A percentile compares a stretch with the other conserved stretches of the same genome.
phyloP scores from a whole-genome alignment of 2,797 vertebrate genomes.

The Dermochelys coriacea region DNA sequence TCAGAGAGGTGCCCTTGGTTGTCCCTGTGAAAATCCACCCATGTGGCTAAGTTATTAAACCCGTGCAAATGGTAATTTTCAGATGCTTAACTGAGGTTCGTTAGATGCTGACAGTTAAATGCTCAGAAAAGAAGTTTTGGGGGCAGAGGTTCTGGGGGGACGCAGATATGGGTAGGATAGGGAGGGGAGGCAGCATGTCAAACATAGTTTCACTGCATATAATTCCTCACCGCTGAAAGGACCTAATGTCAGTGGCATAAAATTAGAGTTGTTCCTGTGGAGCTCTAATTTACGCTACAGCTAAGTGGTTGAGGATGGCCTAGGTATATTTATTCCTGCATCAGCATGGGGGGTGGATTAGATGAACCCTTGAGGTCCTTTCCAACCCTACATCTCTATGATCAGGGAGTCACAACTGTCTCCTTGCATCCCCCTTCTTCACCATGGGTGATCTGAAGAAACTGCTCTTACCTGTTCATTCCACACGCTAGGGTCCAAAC shows the following conservation, averaged over 20 bases:
- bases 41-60: not conserved
- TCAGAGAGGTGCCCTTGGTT: not conserved
- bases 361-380: not conserved
- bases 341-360: not conserved
- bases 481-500: not conserved
- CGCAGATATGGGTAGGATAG: no score
- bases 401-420: not conserved
- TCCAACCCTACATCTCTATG: not conserved
- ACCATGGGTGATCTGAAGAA: not conserved
- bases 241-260: not conserved
- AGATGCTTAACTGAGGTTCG: no score
- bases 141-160: no score
- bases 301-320: not conserved
- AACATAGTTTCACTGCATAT: not conserved
- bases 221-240: not conserved
- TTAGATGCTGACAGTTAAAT: no score
- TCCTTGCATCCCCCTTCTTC: not conserved
- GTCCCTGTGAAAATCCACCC: not conserved
- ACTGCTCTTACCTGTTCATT: not conserved
- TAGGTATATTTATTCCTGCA: not conserved
- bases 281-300: not conserved
- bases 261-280: not conserved
- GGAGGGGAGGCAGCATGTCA: not conserved
- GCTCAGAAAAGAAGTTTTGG: no score
- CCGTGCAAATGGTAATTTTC: no score